Conservation (phyloP, 1,140 invertebrate genomes). For the Drosophila takahashii region DNA sequence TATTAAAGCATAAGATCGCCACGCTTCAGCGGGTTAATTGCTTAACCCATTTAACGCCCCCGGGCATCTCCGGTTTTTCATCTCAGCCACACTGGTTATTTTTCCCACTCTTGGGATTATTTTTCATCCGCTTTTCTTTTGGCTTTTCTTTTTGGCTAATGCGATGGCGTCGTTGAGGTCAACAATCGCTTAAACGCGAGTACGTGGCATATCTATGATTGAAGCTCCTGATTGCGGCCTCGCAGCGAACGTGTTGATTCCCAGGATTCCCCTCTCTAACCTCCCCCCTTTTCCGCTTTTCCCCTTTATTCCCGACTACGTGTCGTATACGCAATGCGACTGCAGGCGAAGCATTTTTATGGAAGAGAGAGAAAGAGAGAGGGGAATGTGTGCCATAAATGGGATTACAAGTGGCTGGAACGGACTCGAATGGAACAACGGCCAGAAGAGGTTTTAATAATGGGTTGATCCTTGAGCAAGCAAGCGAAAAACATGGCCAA, state of each 20-base stretch:
- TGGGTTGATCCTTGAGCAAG: slow-evolving; percentile 8
- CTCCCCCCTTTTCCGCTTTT: background rate
- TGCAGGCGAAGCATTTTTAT: slow-evolving; percentile 45
- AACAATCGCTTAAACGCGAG: slow-evolving; percentile 73
- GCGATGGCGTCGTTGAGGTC: slow-evolving; percentile 61
- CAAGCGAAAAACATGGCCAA: background rate
- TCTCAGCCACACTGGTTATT: slow-evolving; percentile 4
- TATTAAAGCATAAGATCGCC: background rate
- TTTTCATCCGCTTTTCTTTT: slow-evolving; percentile 20
- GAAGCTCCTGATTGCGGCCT: slow-evolving; percentile 63
- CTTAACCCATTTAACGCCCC: slow-evolving; percentile 24
- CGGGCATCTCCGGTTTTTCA: slow-evolving; percentile 7
- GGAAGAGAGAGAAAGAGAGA: background rate
- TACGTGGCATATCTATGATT: slow-evolving; percentile 80
- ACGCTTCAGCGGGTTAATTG: slow-evolving; percentile 10
- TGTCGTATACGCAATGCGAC: slow-evolving; percentile 53
- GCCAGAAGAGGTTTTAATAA: slow-evolving; percentile 8
- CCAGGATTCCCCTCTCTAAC: background rate
- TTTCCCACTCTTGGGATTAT: slow-evolving; percentile 17
- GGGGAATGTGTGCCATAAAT: slow-evolving; percentile 31
- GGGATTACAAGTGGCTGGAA: slow-evolving; percentile 31
- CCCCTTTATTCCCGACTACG: slow-evolving; percentile 7
- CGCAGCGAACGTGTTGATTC: slow-evolving; percentile 66
- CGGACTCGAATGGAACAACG: slow-evolving; percentile 3
- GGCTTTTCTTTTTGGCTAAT: slow-evolving; percentile 48